Evolutionary conservation across 1,140 invertebrate genomes (phyloP).

Genomic region (Heliothis subflexa): DNA sequence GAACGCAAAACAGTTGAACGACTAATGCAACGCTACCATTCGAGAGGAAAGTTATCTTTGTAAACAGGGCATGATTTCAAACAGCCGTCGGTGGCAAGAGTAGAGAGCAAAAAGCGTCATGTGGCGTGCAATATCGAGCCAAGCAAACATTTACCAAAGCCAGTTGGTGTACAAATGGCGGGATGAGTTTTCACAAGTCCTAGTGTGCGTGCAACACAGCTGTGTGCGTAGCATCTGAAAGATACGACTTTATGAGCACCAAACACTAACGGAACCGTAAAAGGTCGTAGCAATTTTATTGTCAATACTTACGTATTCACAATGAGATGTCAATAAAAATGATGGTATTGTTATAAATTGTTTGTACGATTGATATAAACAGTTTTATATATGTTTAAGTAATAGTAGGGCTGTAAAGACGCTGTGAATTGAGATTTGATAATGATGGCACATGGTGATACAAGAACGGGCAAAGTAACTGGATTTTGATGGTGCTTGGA

Average conservation of each 20-base stretch:
- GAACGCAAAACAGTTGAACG: slow-evolving; percentile 32
- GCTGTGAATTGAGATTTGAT: neutral
- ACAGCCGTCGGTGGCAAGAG: slow-evolving; percentile 49
- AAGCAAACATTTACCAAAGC: slow-evolving; percentile 54
- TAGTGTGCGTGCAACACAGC: slow-evolving; percentile 40
- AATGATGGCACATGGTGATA: neutral
- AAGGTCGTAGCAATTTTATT: neutral
- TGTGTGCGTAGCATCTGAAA: slow-evolving; percentile 23
- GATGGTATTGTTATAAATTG: slow-evolving; percentile 10
- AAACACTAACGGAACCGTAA: neutral
- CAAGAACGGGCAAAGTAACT: neutral
- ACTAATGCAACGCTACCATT: slow-evolving; percentile 41
- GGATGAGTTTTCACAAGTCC: slow-evolving; percentile 55
- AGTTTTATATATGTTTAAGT: neutral
- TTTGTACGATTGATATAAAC: neutral
- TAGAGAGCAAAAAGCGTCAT: slow-evolving; percentile 52
- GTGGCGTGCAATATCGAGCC: slow-evolving; percentile 58
- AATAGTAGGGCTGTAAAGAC: neutral
- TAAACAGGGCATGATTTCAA: slow-evolving; percentile 54
- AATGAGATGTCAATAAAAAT: slow-evolving; percentile 16
- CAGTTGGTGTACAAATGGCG: slow-evolving; percentile 52
- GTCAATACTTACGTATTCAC: slow-evolving; percentile 9
- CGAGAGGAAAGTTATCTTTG: slow-evolving; percentile 53
- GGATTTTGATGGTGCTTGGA: neutral
- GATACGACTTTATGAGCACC: slow-evolving; percentile 24